Percentiles rank a stretch among this genome's conserved stretches.
Conservation (phyloP, 2,113 vertebrate genomes). For the Centropus unirufus region DNA sequence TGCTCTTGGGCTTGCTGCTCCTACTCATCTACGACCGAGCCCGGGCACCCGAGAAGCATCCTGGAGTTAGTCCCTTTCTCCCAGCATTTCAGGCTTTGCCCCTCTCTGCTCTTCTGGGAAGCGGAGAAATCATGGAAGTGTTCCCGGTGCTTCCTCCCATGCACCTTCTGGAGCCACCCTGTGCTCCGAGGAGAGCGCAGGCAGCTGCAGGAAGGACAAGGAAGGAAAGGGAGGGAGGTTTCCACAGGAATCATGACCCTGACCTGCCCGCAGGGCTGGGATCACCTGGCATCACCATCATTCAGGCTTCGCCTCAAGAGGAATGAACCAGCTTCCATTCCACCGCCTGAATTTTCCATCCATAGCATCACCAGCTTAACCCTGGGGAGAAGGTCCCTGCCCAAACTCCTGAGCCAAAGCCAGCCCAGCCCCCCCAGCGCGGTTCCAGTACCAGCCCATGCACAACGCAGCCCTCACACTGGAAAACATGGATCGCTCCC, state of each 20-base stretch:
- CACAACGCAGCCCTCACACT: accelerated
- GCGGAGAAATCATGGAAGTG: neutral
- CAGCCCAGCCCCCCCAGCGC: neutral
- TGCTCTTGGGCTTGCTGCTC: neutral
- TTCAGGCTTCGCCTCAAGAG: neutral
- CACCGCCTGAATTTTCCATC: neutral
- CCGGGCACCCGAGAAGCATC: accelerated
- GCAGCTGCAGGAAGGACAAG: neutral
- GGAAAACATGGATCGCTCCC: accelerated
- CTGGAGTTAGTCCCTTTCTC: neutral
- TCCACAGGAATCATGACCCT: neutral
- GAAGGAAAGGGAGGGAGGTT: neutral
- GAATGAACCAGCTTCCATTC: neutral
- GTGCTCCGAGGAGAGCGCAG: neutral
- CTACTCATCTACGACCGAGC: neutral
- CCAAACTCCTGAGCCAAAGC: accelerated
- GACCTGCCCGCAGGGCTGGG: neutral
- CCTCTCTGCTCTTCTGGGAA: neutral
- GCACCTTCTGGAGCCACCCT: neutral
- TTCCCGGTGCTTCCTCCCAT: accelerated
- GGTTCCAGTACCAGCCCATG: neutral
- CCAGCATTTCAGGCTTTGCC: neutral
- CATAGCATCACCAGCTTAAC: neutral
- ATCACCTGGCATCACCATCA: accelerated
- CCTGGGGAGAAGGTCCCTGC: neutral